Conservation (phyloP, 2,888 invertebrate species). For the Gymnosoma rotundatum region DNA sequence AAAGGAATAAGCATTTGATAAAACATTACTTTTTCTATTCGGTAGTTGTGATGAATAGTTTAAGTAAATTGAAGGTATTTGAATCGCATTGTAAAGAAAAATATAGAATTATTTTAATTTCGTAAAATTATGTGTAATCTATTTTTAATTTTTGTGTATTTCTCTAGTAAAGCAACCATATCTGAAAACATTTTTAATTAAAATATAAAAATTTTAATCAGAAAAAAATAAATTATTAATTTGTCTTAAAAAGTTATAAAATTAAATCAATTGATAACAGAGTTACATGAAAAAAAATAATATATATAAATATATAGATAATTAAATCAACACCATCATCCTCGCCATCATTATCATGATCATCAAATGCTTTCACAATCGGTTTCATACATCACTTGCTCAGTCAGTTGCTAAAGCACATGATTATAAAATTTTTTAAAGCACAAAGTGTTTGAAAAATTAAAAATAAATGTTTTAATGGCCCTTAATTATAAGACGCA, state of each 20-base stretch:
- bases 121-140: too few species aligned
- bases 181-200: too few species aligned
- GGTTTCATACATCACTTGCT: conserved; percentile 67
- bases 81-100: too few species aligned
- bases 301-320: background rate
- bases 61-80: too few species aligned
- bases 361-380: conserved; percentile 18
- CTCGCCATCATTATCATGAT: conserved; percentile 3
- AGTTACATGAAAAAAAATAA: background rate
- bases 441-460: conserved; percentile 63
- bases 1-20: too few species aligned
- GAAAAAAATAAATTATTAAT: background rate
- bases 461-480: conserved; percentile 39
- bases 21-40: too few species aligned
- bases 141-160: too few species aligned
- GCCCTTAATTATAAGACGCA: conserved; percentile 46
- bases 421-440: conserved; percentile 32
- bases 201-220: too few species aligned
- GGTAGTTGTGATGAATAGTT: too few species aligned
- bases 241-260: conserved; percentile 6
- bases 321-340: conserved; percentile 25
- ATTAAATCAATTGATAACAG: background rate
- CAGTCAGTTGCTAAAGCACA: conserved; percentile 67
- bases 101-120: too few species aligned
- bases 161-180: too few species aligned